Evolutionary conservation across 2,113 vertebrate genomes (phyloP).

Genomic region (Triplophysa tibetana): DNA sequence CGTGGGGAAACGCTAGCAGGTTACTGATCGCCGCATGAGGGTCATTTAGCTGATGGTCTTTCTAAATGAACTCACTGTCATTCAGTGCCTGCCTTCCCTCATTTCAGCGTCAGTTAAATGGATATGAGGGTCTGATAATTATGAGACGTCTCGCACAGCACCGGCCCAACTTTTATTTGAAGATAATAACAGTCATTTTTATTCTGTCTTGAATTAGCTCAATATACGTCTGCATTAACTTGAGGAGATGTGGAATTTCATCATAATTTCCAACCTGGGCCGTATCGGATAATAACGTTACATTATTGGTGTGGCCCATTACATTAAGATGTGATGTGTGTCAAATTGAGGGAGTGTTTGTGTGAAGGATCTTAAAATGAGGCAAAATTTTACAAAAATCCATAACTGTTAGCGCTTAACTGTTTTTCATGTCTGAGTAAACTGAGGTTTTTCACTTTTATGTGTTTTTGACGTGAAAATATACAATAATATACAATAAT

Average conservation of each 20-base stretch:
- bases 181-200: slow-evolving; percentile 60
- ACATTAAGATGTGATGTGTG: slow-evolving; percentile 38
- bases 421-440: not conserved
- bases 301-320: slow-evolving; percentile 48
- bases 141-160: slow-evolving; percentile 79
- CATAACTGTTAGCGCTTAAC: not conserved
- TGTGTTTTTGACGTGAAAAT: no score
- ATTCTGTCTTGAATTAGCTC: slow-evolving; percentile 52
- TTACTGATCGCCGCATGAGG: slow-evolving; percentile 69
- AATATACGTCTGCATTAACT: slow-evolving; percentile 45
- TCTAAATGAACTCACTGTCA: slow-evolving; percentile 73
- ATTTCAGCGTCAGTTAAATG: slow-evolving; percentile 77
- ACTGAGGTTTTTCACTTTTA: no score
- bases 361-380: slow-evolving; percentile 27
- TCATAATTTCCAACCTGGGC: slow-evolving; percentile 52
- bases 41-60: slow-evolving; percentile 64
- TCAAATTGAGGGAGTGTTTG: slow-evolving; percentile 32
- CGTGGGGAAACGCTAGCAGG: slow-evolving; percentile 58
- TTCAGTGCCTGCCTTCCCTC: slow-evolving; percentile 78
- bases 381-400: not conserved
- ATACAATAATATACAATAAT: no score
- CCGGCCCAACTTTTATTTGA: slow-evolving; percentile 54
- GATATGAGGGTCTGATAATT: slow-evolving; percentile 77
- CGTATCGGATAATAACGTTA: slow-evolving; percentile 47
- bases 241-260: slow-evolving; percentile 44